Base-by-base conservation (phyloP, 2,888 invertebrate genomes). In the Limnephilus auricula region DNA sequence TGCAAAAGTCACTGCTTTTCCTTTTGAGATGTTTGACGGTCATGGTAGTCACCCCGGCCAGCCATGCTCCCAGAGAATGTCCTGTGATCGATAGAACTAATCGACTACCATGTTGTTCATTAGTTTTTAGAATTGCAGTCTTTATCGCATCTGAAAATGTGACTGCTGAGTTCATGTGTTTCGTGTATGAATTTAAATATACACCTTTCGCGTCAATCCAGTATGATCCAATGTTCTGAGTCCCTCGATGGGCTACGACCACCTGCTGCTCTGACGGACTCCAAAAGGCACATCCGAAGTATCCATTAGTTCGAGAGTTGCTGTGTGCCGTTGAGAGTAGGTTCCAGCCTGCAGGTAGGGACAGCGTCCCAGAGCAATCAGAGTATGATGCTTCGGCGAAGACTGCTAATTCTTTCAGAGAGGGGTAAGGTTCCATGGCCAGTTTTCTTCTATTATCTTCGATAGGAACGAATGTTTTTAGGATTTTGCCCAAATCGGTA, bases 11-110 rank as follows among this genome's bases (percentile, higher is more conserved):
- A 30, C 30, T 25, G 18, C 37, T 12, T 37, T 85, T 34, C 25
- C 15, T 84, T 18, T 84, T n/a, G 32, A 84, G 34, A 84, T 84
- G 34, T 84, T 84, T n/a, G 13, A 30, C n/a, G 25, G 34, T 37
- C 18, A 85, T 18, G 37, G 85, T 45, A 45, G 37, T 85, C 40
- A 85, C 85, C 37, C 37, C 34, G n/a, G 37, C 45, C 45, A 85
- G n/a, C 85, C 85, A 85, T 18, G 25, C 85, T 18, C 85, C 85
- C 2, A 85, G 30, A 4, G 85, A 85, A 40, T 85, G 85, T 4
- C 85, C 85, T 9, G 85, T 85, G n/a, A 85, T 25, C n/a, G 85
- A 40, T n/a, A 85, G 37, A 30, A 34, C 13, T n/a, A 85, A 85
- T 13, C 85, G 85, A 30, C 40, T 85, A 0, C 37, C 37, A 13